Evolutionary conservation across 1,140 invertebrate species (phyloP).

Genomic region (Triops longicaudatus): DNA sequence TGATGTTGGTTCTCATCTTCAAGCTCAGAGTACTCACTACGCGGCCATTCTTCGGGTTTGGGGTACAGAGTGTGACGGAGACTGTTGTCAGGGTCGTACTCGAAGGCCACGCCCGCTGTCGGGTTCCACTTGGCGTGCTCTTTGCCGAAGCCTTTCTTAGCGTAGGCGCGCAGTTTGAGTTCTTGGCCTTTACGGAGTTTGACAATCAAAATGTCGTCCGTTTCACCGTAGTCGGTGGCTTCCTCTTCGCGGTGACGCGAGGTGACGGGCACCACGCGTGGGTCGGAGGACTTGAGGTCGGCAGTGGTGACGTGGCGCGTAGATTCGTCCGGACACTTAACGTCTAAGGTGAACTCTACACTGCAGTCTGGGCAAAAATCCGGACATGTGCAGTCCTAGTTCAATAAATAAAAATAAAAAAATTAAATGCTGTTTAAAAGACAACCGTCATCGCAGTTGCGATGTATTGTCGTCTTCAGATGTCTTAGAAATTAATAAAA

Average conservation of each 20-base stretch:
- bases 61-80: constrained; percentile 93
- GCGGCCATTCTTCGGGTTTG: constrained; percentile 99
- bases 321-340: constrained; percentile 86
- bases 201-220: constrained; percentile 93
- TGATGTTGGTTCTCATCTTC: constrained; percentile 80
- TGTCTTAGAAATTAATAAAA: too few relatives aligned
- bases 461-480: too few relatives aligned
- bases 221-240: constrained; percentile 84
- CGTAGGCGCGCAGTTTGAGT: constrained; percentile 89
- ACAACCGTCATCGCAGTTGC: too few relatives aligned
- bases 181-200: constrained; percentile 97
- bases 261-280: constrained; percentile 83
- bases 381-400: constrained; percentile 83
- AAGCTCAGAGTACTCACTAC: constrained; percentile 91
- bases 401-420: not conserved
- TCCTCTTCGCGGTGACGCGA: constrained; percentile 83
- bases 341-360: constrained; percentile 94
- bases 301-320: constrained; percentile 94
- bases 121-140: constrained; percentile 99
- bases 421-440: too few relatives aligned
- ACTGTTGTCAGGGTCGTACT: constrained; percentile 98
- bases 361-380: constrained; percentile 97
- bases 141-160: constrained; percentile 91
- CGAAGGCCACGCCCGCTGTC: constrained; percentile 93
- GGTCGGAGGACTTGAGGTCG: constrained; percentile 85